Conservation (phyloP, 2,113 vertebrate species). For the Neomonachus schauinslandi region DNA sequence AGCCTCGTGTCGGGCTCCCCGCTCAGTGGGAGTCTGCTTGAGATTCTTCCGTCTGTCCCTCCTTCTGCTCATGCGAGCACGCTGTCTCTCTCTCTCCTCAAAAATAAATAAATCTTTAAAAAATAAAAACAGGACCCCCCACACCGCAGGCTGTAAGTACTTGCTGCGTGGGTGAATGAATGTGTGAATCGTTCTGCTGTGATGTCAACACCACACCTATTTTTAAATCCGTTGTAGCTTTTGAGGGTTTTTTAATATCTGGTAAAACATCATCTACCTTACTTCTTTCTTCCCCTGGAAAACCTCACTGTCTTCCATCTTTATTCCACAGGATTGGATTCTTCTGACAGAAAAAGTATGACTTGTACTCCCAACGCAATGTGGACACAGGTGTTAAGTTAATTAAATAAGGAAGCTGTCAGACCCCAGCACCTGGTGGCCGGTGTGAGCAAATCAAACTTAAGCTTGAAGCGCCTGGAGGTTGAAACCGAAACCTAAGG, state of each 20-base stretch:
- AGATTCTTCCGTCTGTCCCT: too few species aligned
- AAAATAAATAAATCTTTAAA: too few species aligned
- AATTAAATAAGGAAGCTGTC: not conserved
- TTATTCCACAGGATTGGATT: not conserved
- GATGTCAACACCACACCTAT: not conserved
- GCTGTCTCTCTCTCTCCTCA: too few species aligned
- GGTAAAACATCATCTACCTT: not conserved
- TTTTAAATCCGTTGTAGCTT: too few species aligned
- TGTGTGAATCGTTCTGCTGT: not conserved
- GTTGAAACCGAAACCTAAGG: not conserved
- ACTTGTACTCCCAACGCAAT: not conserved
- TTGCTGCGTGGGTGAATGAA: not conserved
- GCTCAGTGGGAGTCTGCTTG: too few species aligned
- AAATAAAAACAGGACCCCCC: too few species aligned
- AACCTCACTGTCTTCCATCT: not conserved
- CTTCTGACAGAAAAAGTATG: not conserved
- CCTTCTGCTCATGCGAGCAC: too few species aligned
- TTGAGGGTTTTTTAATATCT: not conserved
- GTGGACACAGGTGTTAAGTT: not conserved
- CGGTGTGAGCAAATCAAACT: not conserved
- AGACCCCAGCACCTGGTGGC: not conserved
- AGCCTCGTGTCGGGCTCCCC: too few species aligned
- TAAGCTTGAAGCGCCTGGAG: not conserved
- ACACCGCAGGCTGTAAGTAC: accelerated
- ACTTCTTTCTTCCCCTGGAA: not conserved